These are phyloP conservation scores for Colletes latitarsis DNA, from an alignment of 1,140 invertebrate genomes.

Conservation along the genomic window DNA sequence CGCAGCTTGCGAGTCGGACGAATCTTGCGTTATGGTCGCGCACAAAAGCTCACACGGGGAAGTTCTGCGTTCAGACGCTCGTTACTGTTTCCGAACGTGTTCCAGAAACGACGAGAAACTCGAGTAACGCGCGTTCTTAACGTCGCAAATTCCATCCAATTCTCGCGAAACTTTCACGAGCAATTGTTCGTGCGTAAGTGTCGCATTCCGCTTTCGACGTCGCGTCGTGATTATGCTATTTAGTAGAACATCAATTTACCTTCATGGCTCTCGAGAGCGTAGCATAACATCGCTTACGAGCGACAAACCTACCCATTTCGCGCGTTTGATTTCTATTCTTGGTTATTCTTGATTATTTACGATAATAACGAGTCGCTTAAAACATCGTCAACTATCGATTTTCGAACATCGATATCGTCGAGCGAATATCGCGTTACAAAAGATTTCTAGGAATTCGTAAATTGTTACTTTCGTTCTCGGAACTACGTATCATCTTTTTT, in stretches of 20 bases:
- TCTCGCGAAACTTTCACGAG: conserved; percentile 39
- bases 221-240: neutral
- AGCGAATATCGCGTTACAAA: no score
- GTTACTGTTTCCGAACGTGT: neutral
- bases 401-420: no score
- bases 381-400: no score
- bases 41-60: neutral
- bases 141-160: conserved; percentile 29
- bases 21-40: neutral
- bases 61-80: conserved; percentile 14
- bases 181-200: conserved; percentile 8
- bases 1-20: neutral
- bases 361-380: no score
- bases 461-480: no score
- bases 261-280: neutral
- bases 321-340: neutral
- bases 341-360: neutral
- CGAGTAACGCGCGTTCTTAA: conserved; percentile 17
- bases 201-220: neutral
- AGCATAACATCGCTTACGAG: neutral
- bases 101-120: neutral
- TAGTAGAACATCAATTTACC: neutral
- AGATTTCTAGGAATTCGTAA: no score
- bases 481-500: no score
- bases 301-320: neutral